phyloP scores from a whole-genome alignment of 2,888 invertebrate genomes.

The Gandaritis pyraliata region DNA sequence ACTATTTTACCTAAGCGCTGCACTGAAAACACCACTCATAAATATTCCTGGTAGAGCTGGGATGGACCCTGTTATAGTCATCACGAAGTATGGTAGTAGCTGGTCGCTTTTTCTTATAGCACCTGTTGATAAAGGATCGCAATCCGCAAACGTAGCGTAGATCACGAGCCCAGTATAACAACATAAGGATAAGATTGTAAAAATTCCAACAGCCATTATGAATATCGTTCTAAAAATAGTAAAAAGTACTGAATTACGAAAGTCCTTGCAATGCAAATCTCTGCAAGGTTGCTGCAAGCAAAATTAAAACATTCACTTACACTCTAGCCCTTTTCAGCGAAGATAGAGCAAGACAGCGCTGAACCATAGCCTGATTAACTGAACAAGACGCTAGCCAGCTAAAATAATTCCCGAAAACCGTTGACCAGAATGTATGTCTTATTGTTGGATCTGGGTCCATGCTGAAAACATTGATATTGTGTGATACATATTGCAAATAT shows the following conservation, averaged over 20 bases:
- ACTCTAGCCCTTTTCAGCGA: conserved; percentile 88
- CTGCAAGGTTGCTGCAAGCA: too few species aligned
- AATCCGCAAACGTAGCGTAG: conserved; percentile 92
- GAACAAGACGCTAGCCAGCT: conserved; percentile 92
- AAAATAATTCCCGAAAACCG: conserved; percentile 90
- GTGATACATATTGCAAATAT: too few species aligned
- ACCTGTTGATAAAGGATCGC: conserved; percentile 92
- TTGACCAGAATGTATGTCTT: conserved; percentile 92
- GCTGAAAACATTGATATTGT: conserved; percentile 70
- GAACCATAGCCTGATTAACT: conserved; percentile 95
- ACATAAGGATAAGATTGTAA: conserved; percentile 89
- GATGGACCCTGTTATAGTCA: conserved; percentile 89
- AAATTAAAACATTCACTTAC: conserved; percentile 72
- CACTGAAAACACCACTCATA: conserved; percentile 94
- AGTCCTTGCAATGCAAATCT: too few species aligned
- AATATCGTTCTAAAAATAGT: conserved; percentile 85
- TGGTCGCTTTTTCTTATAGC: conserved; percentile 89
- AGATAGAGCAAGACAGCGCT: conserved; percentile 91
- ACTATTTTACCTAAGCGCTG: conserved; percentile 88
- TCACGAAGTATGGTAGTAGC: conserved; percentile 91
- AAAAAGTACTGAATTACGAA: too few species aligned
- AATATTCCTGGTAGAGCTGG: conserved; percentile 94
- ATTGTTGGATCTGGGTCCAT: conserved; percentile 90
- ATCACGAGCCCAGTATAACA: conserved; percentile 94
- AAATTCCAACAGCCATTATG: conserved; percentile 91